Evolutionary conservation across 2,113 vertebrate genomes (phyloP).

Genomic region (Micromys minutus): DNA sequence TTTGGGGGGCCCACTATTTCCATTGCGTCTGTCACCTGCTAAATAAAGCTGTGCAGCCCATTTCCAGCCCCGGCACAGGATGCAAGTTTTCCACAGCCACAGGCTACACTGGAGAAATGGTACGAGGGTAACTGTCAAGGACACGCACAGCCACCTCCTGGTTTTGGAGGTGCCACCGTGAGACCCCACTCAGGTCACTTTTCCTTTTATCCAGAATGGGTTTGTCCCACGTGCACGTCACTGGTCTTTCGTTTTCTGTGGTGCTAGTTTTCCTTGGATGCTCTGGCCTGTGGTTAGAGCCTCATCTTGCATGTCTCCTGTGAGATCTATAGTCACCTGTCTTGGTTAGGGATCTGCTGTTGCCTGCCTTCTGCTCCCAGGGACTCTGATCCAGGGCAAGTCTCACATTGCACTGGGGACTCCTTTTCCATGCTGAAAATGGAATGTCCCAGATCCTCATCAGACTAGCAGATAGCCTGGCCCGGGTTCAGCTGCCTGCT

Average conservation of each 20-base stretch:
- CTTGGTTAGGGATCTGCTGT: not conserved
- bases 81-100: not conserved
- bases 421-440: not conserved
- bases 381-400: not conserved
- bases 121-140: not conserved
- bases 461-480: not conserved
- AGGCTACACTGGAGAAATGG: constrained; percentile 11
- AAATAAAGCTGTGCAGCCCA: not conserved
- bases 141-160: not conserved
- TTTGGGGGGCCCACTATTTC: not conserved
- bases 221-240: not conserved
- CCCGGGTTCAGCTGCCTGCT: not conserved
- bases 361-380: not conserved
- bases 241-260: not conserved
- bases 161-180: not conserved
- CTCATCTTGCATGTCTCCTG: not conserved
- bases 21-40: not conserved
- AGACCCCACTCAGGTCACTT: not conserved
- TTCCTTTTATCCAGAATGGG: not conserved
- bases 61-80: not conserved
- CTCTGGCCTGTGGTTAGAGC: not conserved
- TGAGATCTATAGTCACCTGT: not conserved
- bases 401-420: not conserved
- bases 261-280: not conserved
- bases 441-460: not conserved